A percentile compares a stretch with the other conserved stretches of the same genome.
These are phyloP conservation scores for Apis dorsata DNA, from an alignment of 1,140 invertebrate genomes.

Conservation along the genomic window DNA sequence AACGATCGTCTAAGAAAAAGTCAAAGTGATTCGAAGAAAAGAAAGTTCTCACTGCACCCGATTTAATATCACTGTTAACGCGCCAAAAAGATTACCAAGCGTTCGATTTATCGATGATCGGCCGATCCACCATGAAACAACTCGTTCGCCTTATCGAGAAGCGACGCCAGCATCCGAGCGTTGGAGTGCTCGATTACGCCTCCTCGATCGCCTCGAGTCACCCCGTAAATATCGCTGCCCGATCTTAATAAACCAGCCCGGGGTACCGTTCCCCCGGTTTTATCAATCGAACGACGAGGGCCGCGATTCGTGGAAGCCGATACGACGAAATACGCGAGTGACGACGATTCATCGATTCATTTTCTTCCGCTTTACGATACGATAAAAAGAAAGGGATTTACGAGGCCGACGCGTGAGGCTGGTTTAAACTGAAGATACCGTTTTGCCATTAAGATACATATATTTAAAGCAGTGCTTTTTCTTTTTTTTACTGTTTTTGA, in stretches of 20 bases:
- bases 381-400: slow-evolving; percentile 59
- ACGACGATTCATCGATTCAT: slow-evolving; percentile 51
- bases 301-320: slow-evolving; percentile 54
- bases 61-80: neutral
- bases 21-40: no score
- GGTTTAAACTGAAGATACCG: no score
- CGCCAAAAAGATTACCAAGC: neutral
- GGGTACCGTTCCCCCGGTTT: slow-evolving; percentile 22
- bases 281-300: slow-evolving; percentile 33
- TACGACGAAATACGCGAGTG: slow-evolving; percentile 43
- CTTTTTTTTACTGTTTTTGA: no score
- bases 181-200: slow-evolving; percentile 29
- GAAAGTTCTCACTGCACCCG: neutral
- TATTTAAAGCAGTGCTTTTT: no score
- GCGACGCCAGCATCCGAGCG: slow-evolving; percentile 19
- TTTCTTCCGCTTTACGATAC: slow-evolving; percentile 43
- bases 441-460: no score
- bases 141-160: slow-evolving; percentile 10
- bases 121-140: neutral
- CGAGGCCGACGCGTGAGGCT: slow-evolving; percentile 6
- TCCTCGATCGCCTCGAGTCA: slow-evolving; percentile 16
- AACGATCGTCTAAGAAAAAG: no score
- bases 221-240: slow-evolving; percentile 22
- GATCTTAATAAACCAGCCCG: slow-evolving; percentile 42
- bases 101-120: slow-evolving; percentile 14